Evolutionary conservation across 2,888 invertebrate genomes (phyloP), one percentile per base, ranked within the genome.

Genomic region (Erpobdella octoculata): DNA sequence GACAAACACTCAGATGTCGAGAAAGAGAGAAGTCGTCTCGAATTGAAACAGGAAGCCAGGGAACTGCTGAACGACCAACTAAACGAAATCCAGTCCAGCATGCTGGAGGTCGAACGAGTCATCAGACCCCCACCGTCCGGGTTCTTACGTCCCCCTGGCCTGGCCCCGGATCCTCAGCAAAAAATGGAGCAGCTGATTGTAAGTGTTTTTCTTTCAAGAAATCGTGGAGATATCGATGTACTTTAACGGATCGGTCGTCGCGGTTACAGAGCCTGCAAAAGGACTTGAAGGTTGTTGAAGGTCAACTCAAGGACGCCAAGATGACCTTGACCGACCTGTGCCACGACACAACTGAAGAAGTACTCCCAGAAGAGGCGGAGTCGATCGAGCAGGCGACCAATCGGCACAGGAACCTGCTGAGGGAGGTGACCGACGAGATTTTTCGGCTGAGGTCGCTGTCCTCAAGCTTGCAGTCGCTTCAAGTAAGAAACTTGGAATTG

Each of bases 301-400:
- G 59, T n/a, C 72, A 68, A 36, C 9, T 72, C 18, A 67, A 72
- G 33, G 61, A 68, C 41, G n/a, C 67, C 12, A 36, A 68, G 31
- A 28, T 35, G 33, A 69, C 53, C 25, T 72, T 48, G 68, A 38
- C 21, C 4, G 58, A 69, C 8, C 38, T 72, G 36, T 48, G 41
- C 25, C 46, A n/a, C 15, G 62, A 62, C 33, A 35, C 62, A n/a
- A 62, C 33, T 62, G 62, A 35, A 8, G 31, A 62, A n/a, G 3
- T 35, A 31, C 35, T 35, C 35, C 21, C 4, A 21, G 62, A 62
- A 33, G 62, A 62, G 62, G 62, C 62, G 9, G 62, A 62, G 62
- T 62, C 62, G n/a, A 31, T 62, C 15, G 31, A 31, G 9, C 28
- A 62, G 15, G 62, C 62, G 0, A 28, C 28, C 62, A n/a, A 28